Evolutionary conservation across 2,888 invertebrate species (phyloP).

Genomic region (Agrilus mali): DNA sequence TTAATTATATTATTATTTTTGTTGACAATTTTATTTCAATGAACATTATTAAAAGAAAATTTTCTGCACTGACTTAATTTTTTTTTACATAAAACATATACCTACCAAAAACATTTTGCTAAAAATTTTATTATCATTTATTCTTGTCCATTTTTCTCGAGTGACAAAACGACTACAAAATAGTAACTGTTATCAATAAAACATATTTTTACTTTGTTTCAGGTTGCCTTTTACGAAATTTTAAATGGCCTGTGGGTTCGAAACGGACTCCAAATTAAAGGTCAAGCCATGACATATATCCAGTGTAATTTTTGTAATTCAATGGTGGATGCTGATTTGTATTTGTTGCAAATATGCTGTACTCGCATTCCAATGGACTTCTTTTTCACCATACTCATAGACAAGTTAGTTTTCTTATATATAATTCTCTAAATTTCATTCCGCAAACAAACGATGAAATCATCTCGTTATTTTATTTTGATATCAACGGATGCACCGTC

Average conservation of each 20-base stretch:
- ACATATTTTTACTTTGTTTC: slow-evolving; percentile 22
- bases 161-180: no score
- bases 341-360: slow-evolving; percentile 86
- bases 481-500: no score
- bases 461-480: no score
- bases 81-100: no score
- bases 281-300: slow-evolving; percentile 98
- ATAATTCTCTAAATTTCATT: neutral
- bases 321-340: slow-evolving; percentile 95
- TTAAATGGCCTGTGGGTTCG: slow-evolving; percentile 90
- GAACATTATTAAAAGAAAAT: no score
- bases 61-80: no score
- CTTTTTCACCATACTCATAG: slow-evolving; percentile 76
- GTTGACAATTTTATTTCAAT: no score
- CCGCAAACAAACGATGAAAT: no score
- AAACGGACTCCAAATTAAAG: slow-evolving; percentile 93
- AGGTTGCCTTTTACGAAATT: slow-evolving; percentile 94
- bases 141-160: no score
- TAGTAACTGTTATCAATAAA: neutral
- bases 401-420: slow-evolving; percentile 49
- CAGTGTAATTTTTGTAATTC: slow-evolving; percentile 98
- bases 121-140: no score
- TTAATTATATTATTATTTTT: no score
- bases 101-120: no score
- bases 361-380: slow-evolving; percentile 76